Percentiles rank a stretch among this genome's conserved stretches.
Conservation (phyloP, 2,113 vertebrate species). For the Danio rerio region GRCz12tu NC_133195.1:51885001-51885500, state of each 20-base stretch:
- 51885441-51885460: constrained; percentile 2
- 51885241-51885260: constrained; percentile 89
- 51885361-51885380: constrained; percentile 90
- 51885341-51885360: constrained; percentile 94
- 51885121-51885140: constrained; percentile 83
- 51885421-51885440: constrained; percentile 61
- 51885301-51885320: constrained; percentile 92
- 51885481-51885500: background rate
- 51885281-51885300: constrained; percentile 90
- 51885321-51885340: constrained; percentile 93
- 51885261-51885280: constrained; percentile 90
- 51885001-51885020: background rate
- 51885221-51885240: constrained; percentile 92
- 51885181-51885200: constrained; percentile 94
- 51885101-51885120: background rate
- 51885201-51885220: constrained; percentile 87
- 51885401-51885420: constrained; percentile 75
- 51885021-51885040: background rate
- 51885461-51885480: background rate
- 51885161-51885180: constrained; percentile 97
- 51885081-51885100: constrained; percentile 27
- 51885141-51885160: constrained; percentile 88
- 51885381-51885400: constrained; percentile 82
- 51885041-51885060: background rate
- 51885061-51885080: background rate